phyloP scores from a whole-genome alignment of 2,113 vertebrate species.

The Rhinichthys klamathensis region DNA sequence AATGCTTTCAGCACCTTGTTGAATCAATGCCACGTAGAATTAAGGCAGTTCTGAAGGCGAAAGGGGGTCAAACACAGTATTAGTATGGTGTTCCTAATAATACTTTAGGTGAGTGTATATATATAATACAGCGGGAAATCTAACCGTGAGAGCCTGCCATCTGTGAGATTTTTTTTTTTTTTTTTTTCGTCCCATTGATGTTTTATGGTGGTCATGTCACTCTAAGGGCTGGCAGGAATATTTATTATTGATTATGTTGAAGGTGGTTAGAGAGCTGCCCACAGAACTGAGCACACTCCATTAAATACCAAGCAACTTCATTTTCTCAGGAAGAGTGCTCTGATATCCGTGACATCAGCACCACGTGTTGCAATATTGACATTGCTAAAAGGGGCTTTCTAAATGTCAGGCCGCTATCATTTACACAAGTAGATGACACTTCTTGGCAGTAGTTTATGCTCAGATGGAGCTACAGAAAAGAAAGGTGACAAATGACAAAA shows the following conservation, averaged over 20 bases:
- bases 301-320: slow-evolving; percentile 14
- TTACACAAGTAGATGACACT: neutral
- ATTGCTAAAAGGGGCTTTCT: neutral
- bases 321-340: neutral
- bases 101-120: too few relatives aligned
- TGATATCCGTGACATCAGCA: neutral
- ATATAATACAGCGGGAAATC: neutral
- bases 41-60: too few relatives aligned
- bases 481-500: neutral
- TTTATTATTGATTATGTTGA: slow-evolving; percentile 30
- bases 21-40: too few relatives aligned
- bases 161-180: neutral
- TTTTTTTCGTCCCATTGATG: neutral
- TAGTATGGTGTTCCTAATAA: too few relatives aligned
- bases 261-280: neutral
- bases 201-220: neutral
- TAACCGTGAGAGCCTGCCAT: neutral
- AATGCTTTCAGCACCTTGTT: too few relatives aligned
- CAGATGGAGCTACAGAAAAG: neutral
- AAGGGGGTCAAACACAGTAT: too few relatives aligned
- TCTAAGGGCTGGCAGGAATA: neutral
- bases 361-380: neutral
- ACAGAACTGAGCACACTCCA: slow-evolving; percentile 1
- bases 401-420: neutral
- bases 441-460: neutral